phyloP scores from a whole-genome alignment of 2,888 invertebrate species.

The Chydorus sphaericus region DNA sequence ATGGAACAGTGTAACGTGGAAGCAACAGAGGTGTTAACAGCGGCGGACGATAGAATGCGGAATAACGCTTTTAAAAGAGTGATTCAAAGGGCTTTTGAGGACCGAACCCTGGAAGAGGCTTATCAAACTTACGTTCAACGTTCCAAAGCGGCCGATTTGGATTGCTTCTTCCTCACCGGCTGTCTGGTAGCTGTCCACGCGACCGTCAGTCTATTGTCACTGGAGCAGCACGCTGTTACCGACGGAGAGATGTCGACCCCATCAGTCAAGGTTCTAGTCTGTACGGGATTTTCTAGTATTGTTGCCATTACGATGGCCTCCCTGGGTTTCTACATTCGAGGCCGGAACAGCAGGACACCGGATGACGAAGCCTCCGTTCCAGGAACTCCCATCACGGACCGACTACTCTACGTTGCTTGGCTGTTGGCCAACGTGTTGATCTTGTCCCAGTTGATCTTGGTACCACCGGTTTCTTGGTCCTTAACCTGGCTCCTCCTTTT shows the following conservation, averaged over 20 bases:
- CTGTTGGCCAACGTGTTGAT: slow-evolving; percentile 45
- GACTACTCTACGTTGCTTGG: slow-evolving; percentile 45
- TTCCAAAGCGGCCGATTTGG: slow-evolving; percentile 52
- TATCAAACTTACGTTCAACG: slow-evolving; percentile 56
- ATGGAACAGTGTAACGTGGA: neutral
- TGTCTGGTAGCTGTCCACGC: slow-evolving; percentile 3
- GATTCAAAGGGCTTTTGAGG: slow-evolving; percentile 39
- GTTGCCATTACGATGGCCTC: slow-evolving; percentile 30
- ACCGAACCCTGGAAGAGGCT: slow-evolving; percentile 47
- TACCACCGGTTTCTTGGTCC: slow-evolving; percentile 31
- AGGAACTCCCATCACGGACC: slow-evolving; percentile 19
- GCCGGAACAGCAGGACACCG: slow-evolving; percentile 26
- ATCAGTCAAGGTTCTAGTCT: slow-evolving; percentile 24
- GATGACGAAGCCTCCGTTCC: slow-evolving; percentile 25
- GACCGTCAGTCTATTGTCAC: slow-evolving; percentile 10
- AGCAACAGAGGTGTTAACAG: neutral
- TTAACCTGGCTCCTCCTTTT: slow-evolving; percentile 56
- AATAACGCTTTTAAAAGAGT: too few species aligned
- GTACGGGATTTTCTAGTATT: slow-evolving; percentile 31
- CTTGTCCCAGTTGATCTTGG: slow-evolving; percentile 43
- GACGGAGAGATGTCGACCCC: slow-evolving; percentile 30
- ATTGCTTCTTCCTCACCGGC: slow-evolving; percentile 46
- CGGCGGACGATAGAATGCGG: neutral
- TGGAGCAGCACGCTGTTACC: slow-evolving; percentile 32
- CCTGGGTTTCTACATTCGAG: slow-evolving; percentile 29